These are phyloP conservation scores for Nyctibius grandis DNA, from an alignment of 2,797 vertebrate genomes.

Conservation along the genomic window DNA sequence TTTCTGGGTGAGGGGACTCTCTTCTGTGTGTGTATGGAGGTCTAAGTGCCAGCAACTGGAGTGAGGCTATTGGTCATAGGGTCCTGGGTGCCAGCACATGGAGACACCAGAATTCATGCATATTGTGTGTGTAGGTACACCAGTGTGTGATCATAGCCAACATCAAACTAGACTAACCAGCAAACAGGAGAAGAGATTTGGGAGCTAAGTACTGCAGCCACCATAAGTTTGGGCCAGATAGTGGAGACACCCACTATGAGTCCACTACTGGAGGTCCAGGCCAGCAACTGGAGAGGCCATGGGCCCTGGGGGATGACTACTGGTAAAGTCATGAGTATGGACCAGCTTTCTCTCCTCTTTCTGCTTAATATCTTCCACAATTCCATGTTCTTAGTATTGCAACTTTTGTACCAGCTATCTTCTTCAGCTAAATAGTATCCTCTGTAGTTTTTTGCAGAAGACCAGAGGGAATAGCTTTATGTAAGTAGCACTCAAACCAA, in stretches of 20 bases:
- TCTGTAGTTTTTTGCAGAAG: background rate
- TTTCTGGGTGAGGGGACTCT: background rate
- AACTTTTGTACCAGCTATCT: background rate
- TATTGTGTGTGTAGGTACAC: no score
- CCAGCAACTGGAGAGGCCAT: background rate
- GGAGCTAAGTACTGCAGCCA: background rate
- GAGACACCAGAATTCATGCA: rapidly evolving
- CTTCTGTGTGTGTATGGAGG: background rate
- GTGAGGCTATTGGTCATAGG: rapidly evolving
- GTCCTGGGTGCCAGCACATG: background rate
- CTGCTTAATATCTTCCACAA: background rate
- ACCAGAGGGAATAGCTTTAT: background rate
- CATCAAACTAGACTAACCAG: background rate
- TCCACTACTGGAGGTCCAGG: background rate
- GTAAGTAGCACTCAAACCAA: background rate
- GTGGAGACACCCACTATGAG: background rate
- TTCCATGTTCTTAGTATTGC: background rate
- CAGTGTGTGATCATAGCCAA: background rate
- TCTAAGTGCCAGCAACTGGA: background rate
- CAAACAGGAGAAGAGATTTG: background rate
- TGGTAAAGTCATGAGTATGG: background rate
- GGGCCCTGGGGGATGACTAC: background rate
- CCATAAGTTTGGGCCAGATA: no score
- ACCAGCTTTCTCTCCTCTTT: background rate
- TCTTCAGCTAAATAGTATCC: background rate